A percentile compares a stretch with the other conserved stretches of the same genome.
Conservation (phyloP, 2,113 vertebrate genomes). For the Bagarius yarrelli region DNA sequence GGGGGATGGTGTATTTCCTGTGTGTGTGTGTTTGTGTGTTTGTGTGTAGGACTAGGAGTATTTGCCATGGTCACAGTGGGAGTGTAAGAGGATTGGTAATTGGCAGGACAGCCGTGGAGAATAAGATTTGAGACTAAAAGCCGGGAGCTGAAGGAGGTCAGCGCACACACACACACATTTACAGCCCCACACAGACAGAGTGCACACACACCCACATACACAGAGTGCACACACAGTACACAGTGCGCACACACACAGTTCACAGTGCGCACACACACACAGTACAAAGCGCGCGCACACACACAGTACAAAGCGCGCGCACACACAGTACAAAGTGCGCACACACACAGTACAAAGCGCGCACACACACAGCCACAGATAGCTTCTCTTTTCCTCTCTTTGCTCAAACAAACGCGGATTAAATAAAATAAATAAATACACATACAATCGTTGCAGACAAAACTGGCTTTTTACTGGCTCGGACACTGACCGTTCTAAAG, state of each 20-base stretch:
- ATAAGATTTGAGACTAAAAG: constrained; percentile 57
- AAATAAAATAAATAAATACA: too few relatives aligned
- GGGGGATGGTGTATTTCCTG: neutral
- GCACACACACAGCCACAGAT: too few relatives aligned
- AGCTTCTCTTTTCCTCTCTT: too few relatives aligned
- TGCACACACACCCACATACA: constrained; percentile 38
- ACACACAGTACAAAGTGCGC: too few relatives aligned
- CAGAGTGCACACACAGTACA: constrained; percentile 32
- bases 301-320: too few relatives aligned
- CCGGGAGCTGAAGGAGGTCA: constrained; percentile 53
- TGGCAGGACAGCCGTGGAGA: constrained; percentile 52
- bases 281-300: too few relatives aligned
- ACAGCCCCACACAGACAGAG: constrained; percentile 37
- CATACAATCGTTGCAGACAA: too few relatives aligned
- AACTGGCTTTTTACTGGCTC: too few relatives aligned
- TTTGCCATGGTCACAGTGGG: constrained; percentile 42
- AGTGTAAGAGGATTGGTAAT: constrained; percentile 50
- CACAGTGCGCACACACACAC: too few relatives aligned
- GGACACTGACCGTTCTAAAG: too few relatives aligned
- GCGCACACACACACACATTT: constrained; percentile 35
- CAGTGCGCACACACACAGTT: neutral
- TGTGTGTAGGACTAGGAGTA: neutral
- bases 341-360: too few relatives aligned
- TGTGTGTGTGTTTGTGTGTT: neutral
- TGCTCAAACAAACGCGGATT: too few relatives aligned